Conservation (phyloP, 2,888 invertebrate genomes). For the Epinotia nisella region DNA sequence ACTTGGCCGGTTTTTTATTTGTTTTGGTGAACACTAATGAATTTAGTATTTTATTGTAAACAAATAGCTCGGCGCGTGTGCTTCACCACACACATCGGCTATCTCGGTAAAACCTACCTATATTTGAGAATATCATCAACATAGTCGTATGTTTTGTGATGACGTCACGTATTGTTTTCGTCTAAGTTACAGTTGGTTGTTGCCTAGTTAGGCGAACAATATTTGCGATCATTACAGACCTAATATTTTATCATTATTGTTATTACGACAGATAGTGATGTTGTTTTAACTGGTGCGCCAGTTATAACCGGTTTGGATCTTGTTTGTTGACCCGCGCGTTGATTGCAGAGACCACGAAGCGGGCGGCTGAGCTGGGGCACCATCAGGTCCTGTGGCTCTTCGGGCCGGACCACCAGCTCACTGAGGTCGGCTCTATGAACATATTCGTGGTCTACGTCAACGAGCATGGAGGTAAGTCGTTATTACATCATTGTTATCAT, state of each 20-base stretch:
- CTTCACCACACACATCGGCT: too few relatives aligned
- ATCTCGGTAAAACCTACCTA: too few relatives aligned
- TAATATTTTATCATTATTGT: constrained; percentile 9
- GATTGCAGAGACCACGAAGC: constrained; percentile 88
- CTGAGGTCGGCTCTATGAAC: constrained; percentile 99
- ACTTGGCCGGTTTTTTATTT: too few relatives aligned
- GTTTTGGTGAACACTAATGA: too few relatives aligned
- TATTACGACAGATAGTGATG: constrained; percentile 27
- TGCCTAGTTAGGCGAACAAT: background rate
- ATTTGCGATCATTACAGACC: background rate
- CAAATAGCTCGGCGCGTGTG: too few relatives aligned
- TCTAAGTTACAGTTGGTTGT: too few relatives aligned
- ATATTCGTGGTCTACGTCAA: constrained; percentile 95
- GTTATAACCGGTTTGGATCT: constrained; percentile 1
- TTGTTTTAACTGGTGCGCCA: constrained; percentile 17
- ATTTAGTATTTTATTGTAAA: too few relatives aligned
- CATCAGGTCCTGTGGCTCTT: constrained; percentile 99
- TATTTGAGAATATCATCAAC: too few relatives aligned
- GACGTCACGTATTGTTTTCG: constrained; percentile 9
- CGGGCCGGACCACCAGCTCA: constrained; percentile 95
- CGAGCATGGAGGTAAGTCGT: constrained; percentile 91
- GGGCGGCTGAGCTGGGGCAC: constrained; percentile 89
- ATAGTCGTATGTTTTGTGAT: too few relatives aligned
- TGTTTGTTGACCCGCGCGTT: background rate
- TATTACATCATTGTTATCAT: background rate